Percentiles rank a stretch among this genome's conserved stretches.
These are phyloP conservation scores for Chrysodeixis includens DNA, from an alignment of 2,888 invertebrate genomes.

Conservation along the genomic window DNA sequence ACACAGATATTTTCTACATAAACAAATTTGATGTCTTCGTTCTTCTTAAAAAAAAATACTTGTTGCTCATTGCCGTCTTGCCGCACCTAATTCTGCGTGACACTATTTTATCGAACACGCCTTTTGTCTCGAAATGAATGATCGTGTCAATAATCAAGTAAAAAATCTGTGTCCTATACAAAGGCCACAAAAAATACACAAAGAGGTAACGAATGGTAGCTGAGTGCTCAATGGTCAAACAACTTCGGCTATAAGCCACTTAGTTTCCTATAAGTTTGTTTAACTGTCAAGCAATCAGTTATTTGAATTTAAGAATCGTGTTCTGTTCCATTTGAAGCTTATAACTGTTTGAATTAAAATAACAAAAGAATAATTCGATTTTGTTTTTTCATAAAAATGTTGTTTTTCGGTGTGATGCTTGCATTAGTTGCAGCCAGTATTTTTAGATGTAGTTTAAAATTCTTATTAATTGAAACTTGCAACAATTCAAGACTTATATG, in stretches of 20 bases:
- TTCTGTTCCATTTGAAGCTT: not conserved
- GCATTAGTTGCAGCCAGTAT: not conserved
- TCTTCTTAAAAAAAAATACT: too few relatives aligned
- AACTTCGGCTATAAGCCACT: not conserved
- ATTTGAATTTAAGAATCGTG: not conserved
- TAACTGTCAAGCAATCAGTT: not conserved
- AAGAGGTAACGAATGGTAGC: conserved; percentile 1
- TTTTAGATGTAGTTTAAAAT: too few relatives aligned
- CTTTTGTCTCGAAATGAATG: conserved; percentile 1
- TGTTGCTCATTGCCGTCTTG: not conserved
- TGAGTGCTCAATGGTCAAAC: not conserved
- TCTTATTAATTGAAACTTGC: too few relatives aligned
- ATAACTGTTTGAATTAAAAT: too few relatives aligned
- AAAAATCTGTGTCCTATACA: not conserved
- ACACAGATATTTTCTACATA: too few relatives aligned
- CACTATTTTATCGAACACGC: not conserved
- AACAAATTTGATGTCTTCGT: too few relatives aligned
- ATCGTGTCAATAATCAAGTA: conserved; percentile 3
- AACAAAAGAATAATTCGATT: too few relatives aligned
- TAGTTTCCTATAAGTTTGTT: not conserved
- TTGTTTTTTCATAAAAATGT: too few relatives aligned
- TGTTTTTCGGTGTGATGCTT: too few relatives aligned
- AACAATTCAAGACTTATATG: too few relatives aligned
- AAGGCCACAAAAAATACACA: not conserved
- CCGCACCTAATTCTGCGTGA: conserved; percentile 4